A percentile compares a stretch with the other conserved stretches of the same genome.
phyloP scores from a whole-genome alignment of 2,888 invertebrate genomes.

The Pyrocoelia pectoralis region DNA sequence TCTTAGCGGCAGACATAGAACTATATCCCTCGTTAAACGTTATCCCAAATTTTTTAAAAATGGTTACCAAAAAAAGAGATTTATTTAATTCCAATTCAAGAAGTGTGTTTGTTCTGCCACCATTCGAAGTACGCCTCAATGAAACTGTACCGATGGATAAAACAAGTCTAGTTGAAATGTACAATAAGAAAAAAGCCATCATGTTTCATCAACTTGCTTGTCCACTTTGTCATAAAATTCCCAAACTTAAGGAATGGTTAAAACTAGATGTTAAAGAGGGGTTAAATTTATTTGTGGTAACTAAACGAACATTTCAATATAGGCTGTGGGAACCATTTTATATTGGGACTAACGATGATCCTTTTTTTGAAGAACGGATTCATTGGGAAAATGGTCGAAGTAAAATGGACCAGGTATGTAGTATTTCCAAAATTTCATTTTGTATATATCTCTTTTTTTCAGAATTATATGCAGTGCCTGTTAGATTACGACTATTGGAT shows the following conservation, averaged over 20 bases:
- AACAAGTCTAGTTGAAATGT: not conserved
- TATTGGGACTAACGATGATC: constrained; percentile 83
- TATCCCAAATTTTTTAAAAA: constrained; percentile 26
- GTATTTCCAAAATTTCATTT: not conserved
- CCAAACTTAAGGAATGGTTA: constrained; percentile 80
- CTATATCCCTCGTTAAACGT: constrained; percentile 33
- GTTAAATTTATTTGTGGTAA: constrained; percentile 78
- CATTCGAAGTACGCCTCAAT: constrained; percentile 27
- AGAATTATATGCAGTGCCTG: constrained; percentile 60
- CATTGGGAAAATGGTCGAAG: constrained; percentile 91
- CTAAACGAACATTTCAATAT: constrained; percentile 76
- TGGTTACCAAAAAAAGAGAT: constrained; percentile 16
- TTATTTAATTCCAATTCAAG: not conserved
- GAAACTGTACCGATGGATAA: constrained; percentile 63
- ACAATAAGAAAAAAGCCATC: not conserved
- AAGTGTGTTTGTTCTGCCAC: constrained; percentile 25
- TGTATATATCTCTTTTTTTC: not conserved
- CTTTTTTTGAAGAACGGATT: constrained; percentile 83
- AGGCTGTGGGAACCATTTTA: constrained; percentile 91
- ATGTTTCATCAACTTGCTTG: constrained; percentile 83
- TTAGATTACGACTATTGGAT: constrained; percentile 88
- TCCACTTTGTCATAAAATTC: constrained; percentile 82
- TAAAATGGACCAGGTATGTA: constrained; percentile 85
- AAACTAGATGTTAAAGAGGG: constrained; percentile 69
- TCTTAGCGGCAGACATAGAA: constrained; percentile 35